These are phyloP conservation scores for Serrognathus titanus DNA, from an alignment of 2,888 invertebrate genomes.

Conservation along the genomic window DNA sequence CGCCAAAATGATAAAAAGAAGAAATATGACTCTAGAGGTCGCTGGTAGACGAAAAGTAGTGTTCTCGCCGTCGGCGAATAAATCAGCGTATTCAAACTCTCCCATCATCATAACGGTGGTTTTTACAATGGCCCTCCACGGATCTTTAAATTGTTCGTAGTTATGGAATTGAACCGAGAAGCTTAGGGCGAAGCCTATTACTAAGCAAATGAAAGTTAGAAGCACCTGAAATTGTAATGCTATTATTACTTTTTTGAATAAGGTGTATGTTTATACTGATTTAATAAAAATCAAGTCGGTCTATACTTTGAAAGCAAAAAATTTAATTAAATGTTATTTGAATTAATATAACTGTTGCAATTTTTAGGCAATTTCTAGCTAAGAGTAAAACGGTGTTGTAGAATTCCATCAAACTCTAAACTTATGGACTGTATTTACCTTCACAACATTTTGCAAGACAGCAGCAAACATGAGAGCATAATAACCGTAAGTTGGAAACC, in stretches of 20 bases:
- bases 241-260: too few relatives aligned
- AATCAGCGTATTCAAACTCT: slow-evolving; percentile 52
- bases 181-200: slow-evolving; percentile 56
- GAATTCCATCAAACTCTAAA: too few relatives aligned
- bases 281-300: too few relatives aligned
- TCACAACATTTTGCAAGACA: slow-evolving; percentile 53
- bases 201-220: slow-evolving; percentile 53
- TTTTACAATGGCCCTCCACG: slow-evolving; percentile 49
- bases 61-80: slow-evolving; percentile 39
- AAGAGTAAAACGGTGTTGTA: too few relatives aligned
- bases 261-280: too few relatives aligned
- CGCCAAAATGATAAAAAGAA: slow-evolving; percentile 52
- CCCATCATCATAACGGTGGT: slow-evolving; percentile 60
- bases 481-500: slow-evolving; percentile 54
- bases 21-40: slow-evolving; percentile 50
- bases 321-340: too few relatives aligned
- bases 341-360: too few relatives aligned
- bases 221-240: slow-evolving; percentile 43
- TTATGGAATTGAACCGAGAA: slow-evolving; percentile 54
- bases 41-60: slow-evolving; percentile 25
- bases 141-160: slow-evolving; percentile 43
- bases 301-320: too few relatives aligned
- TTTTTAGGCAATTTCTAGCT: too few relatives aligned
- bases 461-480: slow-evolving; percentile 57
- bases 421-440: slow-evolving; percentile 38